phyloP scores from a whole-genome alignment of 2,888 invertebrate genomes.

The Erpobdella octoculata region DNA sequence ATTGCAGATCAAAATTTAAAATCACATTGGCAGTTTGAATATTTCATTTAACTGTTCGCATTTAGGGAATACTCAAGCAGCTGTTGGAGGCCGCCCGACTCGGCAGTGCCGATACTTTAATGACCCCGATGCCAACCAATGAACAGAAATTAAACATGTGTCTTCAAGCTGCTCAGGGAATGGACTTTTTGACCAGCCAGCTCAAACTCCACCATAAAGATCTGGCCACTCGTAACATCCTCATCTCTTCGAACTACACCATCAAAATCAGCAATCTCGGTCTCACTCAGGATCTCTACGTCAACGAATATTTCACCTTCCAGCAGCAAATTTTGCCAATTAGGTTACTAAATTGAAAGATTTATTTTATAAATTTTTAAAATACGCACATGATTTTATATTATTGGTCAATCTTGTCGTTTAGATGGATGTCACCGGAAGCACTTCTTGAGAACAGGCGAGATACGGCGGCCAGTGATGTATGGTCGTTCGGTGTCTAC shows the following conservation, averaged over 20 bases:
- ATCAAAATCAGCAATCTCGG: conserved; percentile 68
- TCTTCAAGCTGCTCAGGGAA: conserved; percentile 68
- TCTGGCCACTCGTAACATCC: conserved; percentile 83
- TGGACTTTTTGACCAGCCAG: conserved; percentile 70
- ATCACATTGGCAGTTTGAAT: too few species aligned
- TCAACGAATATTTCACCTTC: conserved; percentile 9
- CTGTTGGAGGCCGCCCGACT: conserved; percentile 46
- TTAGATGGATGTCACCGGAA: conserved; percentile 73
- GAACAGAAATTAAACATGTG: conserved; percentile 47
- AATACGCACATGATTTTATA: not conserved
- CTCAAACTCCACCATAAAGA: conserved; percentile 71
- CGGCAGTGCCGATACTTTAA: not conserved
- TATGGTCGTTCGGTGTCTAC: conserved; percentile 79
- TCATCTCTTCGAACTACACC: conserved; percentile 69
- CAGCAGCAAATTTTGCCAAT: conserved; percentile 17
- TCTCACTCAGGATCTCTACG: conserved; percentile 13
- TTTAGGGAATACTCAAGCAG: conserved; percentile 81
- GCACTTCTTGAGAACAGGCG: conserved; percentile 75
- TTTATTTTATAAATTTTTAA: not conserved
- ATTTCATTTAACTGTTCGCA: conserved; percentile 27
- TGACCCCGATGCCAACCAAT: not conserved
- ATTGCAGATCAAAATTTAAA: too few species aligned
- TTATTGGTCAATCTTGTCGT: too few species aligned
- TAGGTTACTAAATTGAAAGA: not conserved
- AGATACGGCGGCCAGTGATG: conserved; percentile 83